phyloP scores from a whole-genome alignment of 1,140 invertebrate species.

The Mercenaria mercenaria region DNA sequence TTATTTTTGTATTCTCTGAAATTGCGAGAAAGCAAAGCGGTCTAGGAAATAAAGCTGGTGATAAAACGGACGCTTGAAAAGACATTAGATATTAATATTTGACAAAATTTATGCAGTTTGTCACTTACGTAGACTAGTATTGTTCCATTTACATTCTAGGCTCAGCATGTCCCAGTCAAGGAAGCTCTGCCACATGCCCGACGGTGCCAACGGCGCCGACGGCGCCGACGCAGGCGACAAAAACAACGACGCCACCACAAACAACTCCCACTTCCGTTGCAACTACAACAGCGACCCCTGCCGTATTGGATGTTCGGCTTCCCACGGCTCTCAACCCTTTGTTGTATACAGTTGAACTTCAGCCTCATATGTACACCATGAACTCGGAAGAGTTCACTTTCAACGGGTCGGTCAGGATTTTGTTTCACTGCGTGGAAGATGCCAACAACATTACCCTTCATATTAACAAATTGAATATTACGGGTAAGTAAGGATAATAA shows the following conservation, averaged over 20 bases:
- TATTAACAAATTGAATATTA: conserved; percentile 82
- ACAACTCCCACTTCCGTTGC: background rate
- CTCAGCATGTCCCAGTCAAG: background rate
- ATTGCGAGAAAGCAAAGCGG: too few species aligned
- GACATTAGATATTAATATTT: too few species aligned
- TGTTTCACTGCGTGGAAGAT: conserved; percentile 87
- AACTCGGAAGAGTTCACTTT: conserved; percentile 87
- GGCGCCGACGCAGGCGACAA: background rate
- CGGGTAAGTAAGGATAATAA: too few species aligned
- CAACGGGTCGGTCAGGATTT: conserved; percentile 90
- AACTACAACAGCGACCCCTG: background rate
- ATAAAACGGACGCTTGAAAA: too few species aligned
- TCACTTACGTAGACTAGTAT: too few species aligned
- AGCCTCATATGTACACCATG: conserved; percentile 83
- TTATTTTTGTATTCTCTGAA: too few species aligned
- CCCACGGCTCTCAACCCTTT: conserved; percentile 80
- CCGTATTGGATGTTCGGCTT: conserved; percentile 77
- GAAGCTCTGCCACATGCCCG: background rate
- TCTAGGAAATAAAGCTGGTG: too few species aligned
- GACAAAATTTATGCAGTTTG: too few species aligned
- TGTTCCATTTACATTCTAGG: conserved; percentile 3
- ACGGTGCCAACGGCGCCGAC: background rate
- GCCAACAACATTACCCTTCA: conserved; percentile 91
- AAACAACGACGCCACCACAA: background rate
- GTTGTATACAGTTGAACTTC: conserved; percentile 83